phyloP scores from a whole-genome alignment of 2,888 invertebrate genomes.

The Subacronicta megacephala region DNA sequence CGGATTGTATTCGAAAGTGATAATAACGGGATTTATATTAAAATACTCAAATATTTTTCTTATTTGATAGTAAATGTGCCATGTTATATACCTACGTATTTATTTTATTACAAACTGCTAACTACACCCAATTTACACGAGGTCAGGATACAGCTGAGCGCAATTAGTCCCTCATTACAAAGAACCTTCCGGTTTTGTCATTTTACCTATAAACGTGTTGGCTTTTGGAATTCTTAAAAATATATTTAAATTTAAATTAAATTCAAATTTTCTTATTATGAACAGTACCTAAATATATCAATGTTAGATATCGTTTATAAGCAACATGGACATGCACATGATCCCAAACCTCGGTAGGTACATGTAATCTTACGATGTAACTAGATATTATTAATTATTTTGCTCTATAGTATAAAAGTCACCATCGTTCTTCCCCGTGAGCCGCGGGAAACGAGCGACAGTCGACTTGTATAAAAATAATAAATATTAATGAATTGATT shows the following conservation, averaged over 20 bases:
- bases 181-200: conserved; percentile 28
- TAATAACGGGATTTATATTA: conserved; percentile 38
- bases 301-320: conserved; percentile 34
- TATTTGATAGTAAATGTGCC: conserved; percentile 23
- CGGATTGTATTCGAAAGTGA: conserved; percentile 29
- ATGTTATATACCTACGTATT: conserved; percentile 28
- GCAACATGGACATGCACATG: conserved; percentile 42
- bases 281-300: conserved; percentile 30
- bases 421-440: conserved; percentile 68
- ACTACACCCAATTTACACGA: conserved; percentile 20
- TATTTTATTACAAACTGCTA: conserved; percentile 32
- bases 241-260: conserved; percentile 27
- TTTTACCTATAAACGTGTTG: conserved; percentile 51
- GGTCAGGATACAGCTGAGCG: conserved; percentile 41
- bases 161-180: conserved; percentile 14
- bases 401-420: conserved; percentile 60
- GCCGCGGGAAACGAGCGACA: conserved; percentile 67
- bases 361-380: conserved; percentile 42
- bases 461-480: conserved; percentile 74
- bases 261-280: conserved; percentile 22
- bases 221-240: conserved; percentile 11
- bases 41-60: conserved; percentile 6
- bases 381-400: conserved; percentile 38
- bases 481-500: conserved; percentile 60
- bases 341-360: conserved; percentile 59